A percentile compares a stretch with the other conserved stretches of the same genome.
phyloP scores from a whole-genome alignment of 2,797 vertebrate genomes.

The Trichosurus vulpecula region DNA sequence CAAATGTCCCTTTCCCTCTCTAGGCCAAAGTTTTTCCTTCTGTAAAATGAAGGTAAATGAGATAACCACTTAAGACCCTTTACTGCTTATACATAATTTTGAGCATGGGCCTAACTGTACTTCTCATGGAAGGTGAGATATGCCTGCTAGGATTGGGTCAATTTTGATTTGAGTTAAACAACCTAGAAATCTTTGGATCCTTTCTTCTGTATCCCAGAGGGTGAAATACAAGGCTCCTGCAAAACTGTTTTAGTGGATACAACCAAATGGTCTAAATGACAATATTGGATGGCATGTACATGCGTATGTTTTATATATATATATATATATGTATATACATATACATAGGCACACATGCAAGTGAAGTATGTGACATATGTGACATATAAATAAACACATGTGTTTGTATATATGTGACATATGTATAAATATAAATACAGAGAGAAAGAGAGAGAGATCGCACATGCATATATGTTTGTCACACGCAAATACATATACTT shows the following conservation, averaged over 20 bases:
- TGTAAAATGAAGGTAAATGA: slow-evolving; percentile 4
- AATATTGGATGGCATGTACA: background rate
- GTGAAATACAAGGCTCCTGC: background rate
- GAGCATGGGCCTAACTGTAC: background rate
- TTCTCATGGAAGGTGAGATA: background rate
- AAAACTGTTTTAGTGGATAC: background rate
- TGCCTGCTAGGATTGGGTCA: background rate
- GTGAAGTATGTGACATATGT: background rate
- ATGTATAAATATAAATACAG: too few relatives aligned
- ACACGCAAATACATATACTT: background rate
- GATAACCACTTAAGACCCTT: background rate
- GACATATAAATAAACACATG: background rate
- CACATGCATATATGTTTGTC: too few relatives aligned
- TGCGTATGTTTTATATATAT: background rate
- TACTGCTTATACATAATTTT: background rate
- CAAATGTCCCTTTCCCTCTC: background rate
- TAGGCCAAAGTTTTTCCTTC: slow-evolving; percentile 11
- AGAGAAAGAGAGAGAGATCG: too few relatives aligned
- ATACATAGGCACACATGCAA: background rate
- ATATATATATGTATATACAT: too few relatives aligned
- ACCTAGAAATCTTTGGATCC: background rate
- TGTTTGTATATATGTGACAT: background rate
- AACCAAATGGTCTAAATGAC: background rate
- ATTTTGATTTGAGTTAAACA: background rate
- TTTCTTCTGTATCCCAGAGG: background rate